phyloP scores from a whole-genome alignment of 2,888 invertebrate genomes.

The Coremacera marginata region DNA sequence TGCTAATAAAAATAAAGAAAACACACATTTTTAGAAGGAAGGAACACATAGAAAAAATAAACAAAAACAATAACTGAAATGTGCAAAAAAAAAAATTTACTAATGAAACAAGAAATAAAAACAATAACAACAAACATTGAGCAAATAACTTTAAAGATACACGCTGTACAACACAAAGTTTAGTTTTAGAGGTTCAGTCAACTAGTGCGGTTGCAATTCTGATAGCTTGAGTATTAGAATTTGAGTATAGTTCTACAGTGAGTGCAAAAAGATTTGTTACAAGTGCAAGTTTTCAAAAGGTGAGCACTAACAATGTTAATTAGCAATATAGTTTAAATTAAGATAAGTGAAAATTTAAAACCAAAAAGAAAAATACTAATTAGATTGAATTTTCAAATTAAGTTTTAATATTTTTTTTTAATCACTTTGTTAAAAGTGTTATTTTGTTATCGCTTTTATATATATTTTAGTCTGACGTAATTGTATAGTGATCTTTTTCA shows the following conservation, averaged over 20 bases:
- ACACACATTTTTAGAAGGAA: no score
- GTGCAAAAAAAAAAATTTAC: neutral
- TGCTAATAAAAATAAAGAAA: no score
- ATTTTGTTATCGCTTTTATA: no score
- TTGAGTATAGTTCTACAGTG: neutral
- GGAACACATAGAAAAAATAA: neutral
- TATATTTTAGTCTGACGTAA: no score
- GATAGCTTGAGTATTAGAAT: neutral
- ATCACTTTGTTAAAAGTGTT: no score
- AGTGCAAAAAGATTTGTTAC: neutral
- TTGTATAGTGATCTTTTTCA: no score
- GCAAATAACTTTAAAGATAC: neutral
- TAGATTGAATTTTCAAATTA: no score
- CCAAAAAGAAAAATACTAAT: no score
- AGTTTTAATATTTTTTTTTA: no score
- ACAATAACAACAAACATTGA: neutral
- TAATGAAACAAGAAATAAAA: neutral
- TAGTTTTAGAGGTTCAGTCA: slow-evolving; percentile 24
- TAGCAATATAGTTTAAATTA: no score
- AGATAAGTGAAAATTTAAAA: no score
- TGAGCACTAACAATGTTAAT: no score
- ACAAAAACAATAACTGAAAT: neutral
- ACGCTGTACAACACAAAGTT: neutral
- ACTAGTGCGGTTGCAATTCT: slow-evolving; percentile 1
- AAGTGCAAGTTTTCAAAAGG: neutral